phyloP scores from a whole-genome alignment of 2,888 invertebrate genomes.

The Leucophora obtusa region DNA sequence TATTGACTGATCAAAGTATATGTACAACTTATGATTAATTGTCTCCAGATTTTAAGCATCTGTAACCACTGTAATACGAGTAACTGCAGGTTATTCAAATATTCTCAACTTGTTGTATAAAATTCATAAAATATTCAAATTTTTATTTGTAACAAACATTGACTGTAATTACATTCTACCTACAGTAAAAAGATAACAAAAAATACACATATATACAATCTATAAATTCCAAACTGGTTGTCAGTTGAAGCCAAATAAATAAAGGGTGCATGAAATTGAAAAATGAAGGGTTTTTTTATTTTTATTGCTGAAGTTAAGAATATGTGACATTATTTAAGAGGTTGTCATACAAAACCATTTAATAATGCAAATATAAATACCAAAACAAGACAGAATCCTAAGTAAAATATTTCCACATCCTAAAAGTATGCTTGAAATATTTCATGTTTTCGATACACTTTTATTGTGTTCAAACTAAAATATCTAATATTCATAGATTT shows the following conservation, averaged over 20 bases:
- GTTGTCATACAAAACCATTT: not conserved
- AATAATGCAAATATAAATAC: not conserved
- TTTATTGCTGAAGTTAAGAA: not conserved
- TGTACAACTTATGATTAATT: too few species aligned
- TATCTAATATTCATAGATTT: too few species aligned
- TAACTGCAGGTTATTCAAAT: not conserved
- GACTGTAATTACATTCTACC: constrained; percentile 30
- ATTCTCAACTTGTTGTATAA: not conserved
- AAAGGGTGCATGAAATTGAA: not conserved
- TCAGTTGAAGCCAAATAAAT: not conserved
- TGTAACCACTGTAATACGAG: not conserved
- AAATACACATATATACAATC: not conserved
- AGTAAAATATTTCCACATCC: too few species aligned
- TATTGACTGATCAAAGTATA: too few species aligned
- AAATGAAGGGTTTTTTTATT: not conserved
- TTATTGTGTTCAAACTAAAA: too few species aligned
- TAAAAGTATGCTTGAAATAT: not conserved
- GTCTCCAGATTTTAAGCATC: too few species aligned
- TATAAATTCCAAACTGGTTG: not conserved
- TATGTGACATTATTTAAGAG: not conserved
- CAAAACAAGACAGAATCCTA: not conserved
- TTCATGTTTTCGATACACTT: too few species aligned
- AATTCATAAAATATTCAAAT: constrained; percentile 14
- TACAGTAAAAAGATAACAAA: not conserved
- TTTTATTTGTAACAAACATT: constrained; percentile 33